Evolutionary conservation across 2,113 vertebrate species (phyloP), one percentile per base, ranked within the genome.

Genomic region (Zapus hudsonius): DNA sequence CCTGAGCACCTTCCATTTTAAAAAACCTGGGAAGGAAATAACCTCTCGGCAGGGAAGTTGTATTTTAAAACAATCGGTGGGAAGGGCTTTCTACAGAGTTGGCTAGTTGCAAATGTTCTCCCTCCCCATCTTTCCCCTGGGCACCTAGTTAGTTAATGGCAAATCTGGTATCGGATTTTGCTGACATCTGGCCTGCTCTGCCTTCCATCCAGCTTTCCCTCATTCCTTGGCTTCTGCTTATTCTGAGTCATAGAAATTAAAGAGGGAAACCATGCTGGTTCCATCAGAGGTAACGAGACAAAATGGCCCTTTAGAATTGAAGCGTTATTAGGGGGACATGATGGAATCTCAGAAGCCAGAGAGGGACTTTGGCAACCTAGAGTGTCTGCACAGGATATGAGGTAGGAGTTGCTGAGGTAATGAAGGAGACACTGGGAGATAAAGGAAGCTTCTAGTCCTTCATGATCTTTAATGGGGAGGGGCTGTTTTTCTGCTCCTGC

Each of bases 1-100:
- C 42, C 47, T 81, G 59, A 72, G 15, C 70, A 84, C 87, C 4
- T 94, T 93, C 44, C 69, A n/a, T 67, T 63, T 88, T 85, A 36
- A 92, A 36, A 92, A 90, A 95, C 79, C 16, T 25, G 33, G 31
- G 40, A 25, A 29, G 12, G 52, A 83, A 79, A 75, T 83, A 79
- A 42, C 29, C 91, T 92, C 33, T 61, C 73, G 64, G 73, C 36
- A 89, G 70, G 78, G 4, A 16, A 72, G 72, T 92, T 85, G 38
- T 25, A 67, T 29, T 59, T 61, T 25, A 84, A 76, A 84, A 52
- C 42, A 74, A 57, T 92, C 33, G 52, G 9, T 75, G 91, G 47
- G 47, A 72, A 95, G 52, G 85, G 55, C 70, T 76, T 84, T 66
- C 55, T 44, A n/a, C 13, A 52, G 72, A 69, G 10, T 16, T 63